Evolutionary conservation across 2,888 invertebrate genomes (phyloP).

Genomic region (Limnephilus lunatus): DNA sequence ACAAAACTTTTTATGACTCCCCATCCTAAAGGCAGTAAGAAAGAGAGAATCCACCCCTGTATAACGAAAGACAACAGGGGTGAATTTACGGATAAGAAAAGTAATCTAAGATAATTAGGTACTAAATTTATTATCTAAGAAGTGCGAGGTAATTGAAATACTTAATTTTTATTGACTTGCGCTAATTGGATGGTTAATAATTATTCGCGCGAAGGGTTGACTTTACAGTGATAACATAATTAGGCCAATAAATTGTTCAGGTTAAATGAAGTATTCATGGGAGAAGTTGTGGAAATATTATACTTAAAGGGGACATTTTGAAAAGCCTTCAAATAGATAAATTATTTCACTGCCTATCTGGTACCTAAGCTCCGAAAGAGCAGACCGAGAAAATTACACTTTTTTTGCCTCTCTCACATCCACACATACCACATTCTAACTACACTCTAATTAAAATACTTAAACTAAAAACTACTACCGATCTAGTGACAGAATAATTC

Average conservation of each 20-base stretch:
- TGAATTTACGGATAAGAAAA: conserved; percentile 18
- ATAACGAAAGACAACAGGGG: conserved; percentile 37
- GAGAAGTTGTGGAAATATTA: background rate
- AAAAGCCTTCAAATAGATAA: background rate
- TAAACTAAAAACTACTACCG: too few species aligned
- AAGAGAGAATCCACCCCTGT: conserved; percentile 40
- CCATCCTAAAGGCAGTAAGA: conserved; percentile 48
- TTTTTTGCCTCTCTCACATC: too few species aligned
- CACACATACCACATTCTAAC: too few species aligned
- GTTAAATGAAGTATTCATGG: background rate
- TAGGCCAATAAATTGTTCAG: background rate
- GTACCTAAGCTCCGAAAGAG: background rate
- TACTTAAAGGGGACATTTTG: background rate
- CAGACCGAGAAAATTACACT: too few species aligned
- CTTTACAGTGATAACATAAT: background rate
- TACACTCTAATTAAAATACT: too few species aligned
- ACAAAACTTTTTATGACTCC: conserved; percentile 65
- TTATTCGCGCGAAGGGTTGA: background rate
- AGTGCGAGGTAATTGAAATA: background rate
- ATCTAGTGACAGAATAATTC: too few species aligned
- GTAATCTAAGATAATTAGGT: background rate
- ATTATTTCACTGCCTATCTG: background rate
- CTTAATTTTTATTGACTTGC: background rate
- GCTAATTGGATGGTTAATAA: background rate
- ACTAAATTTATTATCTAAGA: background rate